phyloP scores from a whole-genome alignment of 2,113 vertebrate species.

The Oryzias celebensis region DNA sequence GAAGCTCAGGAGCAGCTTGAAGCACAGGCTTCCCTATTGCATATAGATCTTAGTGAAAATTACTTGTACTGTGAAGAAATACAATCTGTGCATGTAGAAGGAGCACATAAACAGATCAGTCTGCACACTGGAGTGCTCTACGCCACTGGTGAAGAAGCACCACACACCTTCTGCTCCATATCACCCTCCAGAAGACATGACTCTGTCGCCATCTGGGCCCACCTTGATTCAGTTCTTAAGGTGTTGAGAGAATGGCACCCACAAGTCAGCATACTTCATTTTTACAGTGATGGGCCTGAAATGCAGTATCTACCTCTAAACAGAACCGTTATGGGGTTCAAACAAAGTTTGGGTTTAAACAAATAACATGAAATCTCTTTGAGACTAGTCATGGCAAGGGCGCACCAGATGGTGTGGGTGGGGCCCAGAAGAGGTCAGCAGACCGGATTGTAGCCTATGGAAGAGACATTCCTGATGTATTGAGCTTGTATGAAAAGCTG shows the following conservation, averaged over 20 bases:
- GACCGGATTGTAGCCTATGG: constrained; percentile 11
- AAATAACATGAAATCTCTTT: constrained; percentile 4
- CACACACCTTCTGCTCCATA: constrained; percentile 30
- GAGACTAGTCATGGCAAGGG: constrained; percentile 4
- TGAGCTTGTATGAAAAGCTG: constrained; percentile 18
- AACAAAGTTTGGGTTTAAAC: constrained; percentile 31
- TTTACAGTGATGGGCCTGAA: constrained; percentile 12
- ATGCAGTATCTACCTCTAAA: constrained; percentile 21
- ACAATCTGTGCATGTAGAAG: constrained; percentile 5
- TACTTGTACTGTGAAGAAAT: not conserved
- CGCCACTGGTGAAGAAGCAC: constrained; percentile 10
- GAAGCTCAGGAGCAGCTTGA: constrained; percentile 1
- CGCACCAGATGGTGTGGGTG: constrained; percentile 12
- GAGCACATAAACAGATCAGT: not conserved
- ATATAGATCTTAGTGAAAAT: constrained; percentile 4
- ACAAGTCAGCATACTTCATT: constrained; percentile 7
- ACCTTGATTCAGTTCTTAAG: constrained; percentile 30
- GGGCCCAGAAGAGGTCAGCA: constrained; percentile 12
- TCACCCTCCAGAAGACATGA: constrained; percentile 31
- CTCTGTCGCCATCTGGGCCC: constrained; percentile 34
- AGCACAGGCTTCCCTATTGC: not conserved
- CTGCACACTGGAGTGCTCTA: constrained; percentile 18
- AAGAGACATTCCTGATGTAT: constrained; percentile 24
- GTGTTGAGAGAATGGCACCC: constrained; percentile 7
- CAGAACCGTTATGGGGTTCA: constrained; percentile 9